Percentiles rank a stretch among this genome's conserved stretches.
Evolutionary conservation across 2,113 vertebrate species (phyloP).

Genomic region (Ptychochromis oligacanthus): DNA sequence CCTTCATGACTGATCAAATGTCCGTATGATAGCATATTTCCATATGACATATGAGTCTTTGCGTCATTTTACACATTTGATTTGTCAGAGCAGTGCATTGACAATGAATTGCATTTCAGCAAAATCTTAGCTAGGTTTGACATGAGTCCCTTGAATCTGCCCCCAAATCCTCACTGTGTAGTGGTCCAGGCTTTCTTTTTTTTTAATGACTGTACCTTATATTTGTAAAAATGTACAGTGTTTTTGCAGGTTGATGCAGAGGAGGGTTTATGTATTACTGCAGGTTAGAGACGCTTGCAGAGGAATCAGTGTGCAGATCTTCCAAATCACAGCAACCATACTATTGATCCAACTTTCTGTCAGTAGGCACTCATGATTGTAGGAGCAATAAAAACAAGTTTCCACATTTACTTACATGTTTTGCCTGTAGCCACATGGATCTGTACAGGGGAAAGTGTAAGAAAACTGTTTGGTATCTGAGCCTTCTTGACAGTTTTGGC

Average conservation of each 20-base stretch:
- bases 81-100: not conserved
- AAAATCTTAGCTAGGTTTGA: not conserved
- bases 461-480: too few species aligned
- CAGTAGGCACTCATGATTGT: too few species aligned
- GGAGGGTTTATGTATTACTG: not conserved
- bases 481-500: not conserved
- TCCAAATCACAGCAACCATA: not conserved
- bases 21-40: not conserved
- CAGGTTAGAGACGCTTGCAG: too few species aligned
- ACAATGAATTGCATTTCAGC: not conserved
- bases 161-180: not conserved
- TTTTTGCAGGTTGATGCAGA: not conserved
- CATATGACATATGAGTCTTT: too few species aligned
- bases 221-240: not conserved
- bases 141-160: not conserved
- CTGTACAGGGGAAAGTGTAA: not conserved
- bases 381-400: accelerated
- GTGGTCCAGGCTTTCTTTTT: not conserved
- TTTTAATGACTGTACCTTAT: not conserved
- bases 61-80: not conserved
- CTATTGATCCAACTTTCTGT: not conserved
- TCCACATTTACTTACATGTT: not conserved
- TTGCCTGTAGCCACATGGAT: not conserved
- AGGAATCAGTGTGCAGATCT: not conserved
- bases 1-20: not conserved